Evolutionary conservation across 2,888 invertebrate species (phyloP), one percentile per base, ranked within the genome.

Genomic region (Cephonodes hylas): DNA sequence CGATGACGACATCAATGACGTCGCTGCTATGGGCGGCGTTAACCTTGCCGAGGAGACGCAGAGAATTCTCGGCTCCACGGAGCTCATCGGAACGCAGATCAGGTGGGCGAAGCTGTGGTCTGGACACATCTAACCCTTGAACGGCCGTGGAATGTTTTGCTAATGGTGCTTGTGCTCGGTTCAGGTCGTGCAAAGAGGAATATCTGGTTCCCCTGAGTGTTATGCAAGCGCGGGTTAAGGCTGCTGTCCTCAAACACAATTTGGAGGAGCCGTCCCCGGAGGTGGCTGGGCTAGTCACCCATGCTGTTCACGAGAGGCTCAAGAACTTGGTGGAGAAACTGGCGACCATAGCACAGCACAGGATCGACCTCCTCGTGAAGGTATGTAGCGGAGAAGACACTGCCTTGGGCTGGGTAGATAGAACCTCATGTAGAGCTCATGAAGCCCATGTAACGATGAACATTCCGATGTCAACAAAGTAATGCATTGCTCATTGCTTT

Each of bases 21-120:
- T 99, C 13, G 99, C 99, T 31, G 98, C 99, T 8, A 99, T 99
- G 99, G 99, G 99, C 67, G 99, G 99, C 59, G 99, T 99, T 61
- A 99, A 99, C 91, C 93, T 99, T 76, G 97, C 97, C 0, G 99
- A 99, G 89, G 99, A 99, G 89, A 96, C 97, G 42, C 98, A 98
- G 85, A 95, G 97, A 85, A 99, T 99, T 79, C 93, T 99, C 65
- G 97, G 97, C 13, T 96, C 97, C 15, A 96, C 97, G 1, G 97
- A 98, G 77, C 95, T 97, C 84, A 96, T 98, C 69, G 97, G 97
- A 25, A 96, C 97, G 0, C 97, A 97, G 84, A 96, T 96, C 65
- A 90, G 94, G 82, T 87, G 65, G 76, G 95, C 95, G 0, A 18
- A 6, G 5, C 7, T 6, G 10, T 8, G 10, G 6, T 8, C 31